Base-by-base conservation (phyloP, 2,113 vertebrate species). In the Scalopus aquaticus region DNA sequence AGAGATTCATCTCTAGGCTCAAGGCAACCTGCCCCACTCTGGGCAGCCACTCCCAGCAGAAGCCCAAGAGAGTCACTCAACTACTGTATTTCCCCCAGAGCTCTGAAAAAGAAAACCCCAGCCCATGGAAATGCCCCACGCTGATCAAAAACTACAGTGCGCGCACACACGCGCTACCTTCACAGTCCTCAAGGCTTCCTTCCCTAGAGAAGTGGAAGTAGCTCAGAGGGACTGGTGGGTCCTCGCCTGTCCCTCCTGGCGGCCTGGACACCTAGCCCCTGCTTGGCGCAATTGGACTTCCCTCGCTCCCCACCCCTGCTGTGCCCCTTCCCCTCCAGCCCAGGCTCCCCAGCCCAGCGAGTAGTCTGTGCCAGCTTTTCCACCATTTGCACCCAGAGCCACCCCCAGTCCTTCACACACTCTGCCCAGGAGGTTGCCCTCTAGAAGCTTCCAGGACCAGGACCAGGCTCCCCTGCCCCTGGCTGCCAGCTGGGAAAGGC, bases 51-150 rank as follows among this genome's bases (percentile, higher is more conserved):
- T 79, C 51, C 74, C 44, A 56, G 54, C 54, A 17, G 13, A 15
- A 17, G 51, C 70, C 15, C 54, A 92, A 54, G 49, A 88, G 6
- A 17, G 13, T 20, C 46, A 17, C 28, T 58, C 37, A 17, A 44
- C 4, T 82, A 39, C 22, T 51, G 22, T 13, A 54, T 83, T 54
- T 39, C 79, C 78, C 46, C 79, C 35, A 46, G 67, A 32, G 30
- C 64, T 39, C 37, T 79, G 77, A 96, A 49, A 86, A 86, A 44
- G 62, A 86, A 51, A 22, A 81, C 39, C 49, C 30, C 70, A 93
- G 62, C 20, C 58, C 46, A 32, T 46, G 56, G 42, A 85, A 78
- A 90, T 44, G 77, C 11, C 70, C 30, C 46, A 73, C 30, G 82
- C 26, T 72, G 44, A 78, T 72, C 22, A 49, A 78, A 83, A 93